phyloP scores from a whole-genome alignment of 2,888 invertebrate genomes.

The Muscina levida region DNA sequence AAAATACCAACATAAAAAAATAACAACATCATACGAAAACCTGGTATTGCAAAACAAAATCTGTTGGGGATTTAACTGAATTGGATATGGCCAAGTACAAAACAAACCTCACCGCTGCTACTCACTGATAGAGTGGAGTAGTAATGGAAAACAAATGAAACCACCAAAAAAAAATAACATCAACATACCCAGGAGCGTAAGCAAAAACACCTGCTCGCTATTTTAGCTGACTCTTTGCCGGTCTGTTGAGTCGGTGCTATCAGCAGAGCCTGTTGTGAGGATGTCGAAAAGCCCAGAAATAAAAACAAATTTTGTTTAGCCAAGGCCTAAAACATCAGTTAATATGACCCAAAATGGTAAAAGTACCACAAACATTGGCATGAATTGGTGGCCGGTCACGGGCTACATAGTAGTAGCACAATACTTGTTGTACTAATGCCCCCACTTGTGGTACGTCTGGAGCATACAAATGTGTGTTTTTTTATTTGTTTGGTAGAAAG shows the following conservation, averaged over 20 bases:
- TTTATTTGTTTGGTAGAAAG: conserved; percentile 22
- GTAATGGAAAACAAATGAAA: conserved; percentile 14
- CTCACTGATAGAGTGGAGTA: background rate
- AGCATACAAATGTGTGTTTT: background rate
- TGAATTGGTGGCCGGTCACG: conserved; percentile 9
- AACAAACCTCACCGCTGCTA: background rate
- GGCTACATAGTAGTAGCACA: background rate
- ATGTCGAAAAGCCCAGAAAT: background rate
- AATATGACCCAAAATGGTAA: background rate
- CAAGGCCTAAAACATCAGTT: background rate
- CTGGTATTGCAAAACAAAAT: background rate
- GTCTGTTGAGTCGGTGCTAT: conserved; percentile 5
- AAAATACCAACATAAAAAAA: conserved; percentile 8
- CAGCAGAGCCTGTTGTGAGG: background rate
- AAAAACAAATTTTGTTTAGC: background rate
- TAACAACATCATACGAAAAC: background rate
- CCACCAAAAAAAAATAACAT: conserved; percentile 21
- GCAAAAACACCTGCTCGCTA: conserved; percentile 63
- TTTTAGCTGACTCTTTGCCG: background rate
- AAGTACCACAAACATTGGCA: background rate
- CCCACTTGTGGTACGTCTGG: background rate
- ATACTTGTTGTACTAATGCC: background rate
- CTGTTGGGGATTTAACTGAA: conserved; percentile 2
- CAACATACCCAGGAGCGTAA: conserved; percentile 3
- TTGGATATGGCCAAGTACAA: background rate